Percentiles rank a stretch among this genome's conserved stretches.
Conservation (phyloP, 53 echinoderm and acorn worm genomes). For the Astropecten irregularis region DNA sequence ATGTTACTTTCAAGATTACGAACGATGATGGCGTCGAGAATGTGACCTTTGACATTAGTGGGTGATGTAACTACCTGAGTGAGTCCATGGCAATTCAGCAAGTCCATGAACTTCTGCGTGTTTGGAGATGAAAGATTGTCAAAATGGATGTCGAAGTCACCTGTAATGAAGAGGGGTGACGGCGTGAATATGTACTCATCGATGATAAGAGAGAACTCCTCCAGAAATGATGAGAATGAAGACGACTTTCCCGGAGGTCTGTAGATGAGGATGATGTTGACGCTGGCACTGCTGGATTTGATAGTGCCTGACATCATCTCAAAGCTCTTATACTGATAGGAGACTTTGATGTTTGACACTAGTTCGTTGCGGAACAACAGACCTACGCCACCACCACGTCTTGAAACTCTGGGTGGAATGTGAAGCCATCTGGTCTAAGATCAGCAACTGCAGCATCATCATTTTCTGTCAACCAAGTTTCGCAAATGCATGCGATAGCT, state of each 20-base stretch:
- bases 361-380: too few relatives aligned
- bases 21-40: too few relatives aligned
- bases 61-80: too few relatives aligned
- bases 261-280: too few relatives aligned
- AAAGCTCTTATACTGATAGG: background rate
- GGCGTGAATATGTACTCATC: too few relatives aligned
- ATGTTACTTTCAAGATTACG: too few relatives aligned
- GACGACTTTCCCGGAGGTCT: constrained; percentile 6
- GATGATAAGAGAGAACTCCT: too few relatives aligned
- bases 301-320: too few relatives aligned
- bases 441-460: constrained; percentile 32
- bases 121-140: constrained; percentile 3
- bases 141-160: constrained; percentile 4
- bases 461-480: constrained; percentile 12
- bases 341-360: background rate
- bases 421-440: constrained; percentile 20
- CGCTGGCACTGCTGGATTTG: constrained; percentile 8
- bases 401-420: constrained; percentile 28
- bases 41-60: too few relatives aligned
- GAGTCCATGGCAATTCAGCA: too few relatives aligned
- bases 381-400: too few relatives aligned
- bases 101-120: too few relatives aligned
- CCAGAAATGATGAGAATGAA: background rate
- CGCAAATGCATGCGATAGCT: constrained; percentile 17
- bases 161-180: background rate